Evolutionary conservation across 2,888 invertebrate species (phyloP).

Genomic region (Dolomedes plantarius): DNA sequence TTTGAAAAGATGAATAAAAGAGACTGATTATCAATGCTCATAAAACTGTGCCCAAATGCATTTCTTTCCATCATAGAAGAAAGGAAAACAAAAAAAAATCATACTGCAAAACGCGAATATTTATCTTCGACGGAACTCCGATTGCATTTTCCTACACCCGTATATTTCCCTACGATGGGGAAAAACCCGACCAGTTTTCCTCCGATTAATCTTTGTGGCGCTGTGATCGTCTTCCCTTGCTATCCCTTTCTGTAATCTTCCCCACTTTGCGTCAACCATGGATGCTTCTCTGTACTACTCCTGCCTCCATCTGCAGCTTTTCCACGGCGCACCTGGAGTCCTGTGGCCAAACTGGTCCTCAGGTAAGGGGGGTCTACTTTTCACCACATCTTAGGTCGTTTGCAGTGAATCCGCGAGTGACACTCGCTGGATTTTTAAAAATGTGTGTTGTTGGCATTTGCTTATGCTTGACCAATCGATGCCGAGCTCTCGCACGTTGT

Average conservation of each 20-base stretch:
- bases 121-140: neutral
- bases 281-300: slow-evolving; percentile 31
- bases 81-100: neutral
- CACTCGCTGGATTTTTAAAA: neutral
- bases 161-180: slow-evolving; percentile 3
- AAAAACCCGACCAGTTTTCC: neutral
- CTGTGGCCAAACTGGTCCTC: slow-evolving; percentile 54
- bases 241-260: slow-evolving; percentile 24
- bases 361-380: slow-evolving; percentile 41
- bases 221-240: slow-evolving; percentile 28
- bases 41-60: too few relatives aligned
- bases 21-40: too few relatives aligned
- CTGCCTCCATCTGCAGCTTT: slow-evolving; percentile 22
- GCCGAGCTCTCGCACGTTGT: slow-evolving; percentile 55
- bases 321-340: slow-evolving; percentile 54
- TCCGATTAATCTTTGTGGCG: slow-evolving; percentile 2
- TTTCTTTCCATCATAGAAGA: too few relatives aligned
- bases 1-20: too few relatives aligned
- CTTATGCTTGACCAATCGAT: slow-evolving; percentile 62
- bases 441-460: neutral
- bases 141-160: neutral
- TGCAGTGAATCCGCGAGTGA: neutral
- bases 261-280: slow-evolving; percentile 49
- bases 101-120: neutral
- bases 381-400: neutral